phyloP scores from a whole-genome alignment of 1,140 invertebrate genomes.

The Drosophila lacertosa region DNA sequence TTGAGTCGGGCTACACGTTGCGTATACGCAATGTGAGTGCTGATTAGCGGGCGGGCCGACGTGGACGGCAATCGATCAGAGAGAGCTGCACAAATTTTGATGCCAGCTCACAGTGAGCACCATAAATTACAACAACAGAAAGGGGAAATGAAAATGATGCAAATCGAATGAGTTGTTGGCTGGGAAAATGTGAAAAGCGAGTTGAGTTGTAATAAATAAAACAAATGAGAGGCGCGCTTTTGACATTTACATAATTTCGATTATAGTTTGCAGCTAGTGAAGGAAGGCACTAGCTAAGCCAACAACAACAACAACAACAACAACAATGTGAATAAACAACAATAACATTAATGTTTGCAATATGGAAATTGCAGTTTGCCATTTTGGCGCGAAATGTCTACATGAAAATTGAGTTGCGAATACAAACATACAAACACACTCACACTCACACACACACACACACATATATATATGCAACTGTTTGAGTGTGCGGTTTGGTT shows the following conservation, averaged over 20 bases:
- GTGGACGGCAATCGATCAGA: slow-evolving; percentile 17
- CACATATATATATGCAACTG: not conserved
- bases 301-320: slow-evolving; percentile 30
- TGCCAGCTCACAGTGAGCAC: slow-evolving; percentile 13
- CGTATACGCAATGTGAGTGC: slow-evolving; percentile 40
- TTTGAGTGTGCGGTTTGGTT: slow-evolving; percentile 38
- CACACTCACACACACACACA: not conserved
- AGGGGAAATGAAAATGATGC: slow-evolving; percentile 32
- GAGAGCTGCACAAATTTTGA: slow-evolving; percentile 11
- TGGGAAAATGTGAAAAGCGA: slow-evolving; percentile 23
- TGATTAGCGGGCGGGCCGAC: slow-evolving; percentile 12
- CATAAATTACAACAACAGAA: slow-evolving; percentile 45
- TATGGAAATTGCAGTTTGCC: slow-evolving; percentile 76
- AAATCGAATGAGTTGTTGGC: slow-evolving; percentile 56
- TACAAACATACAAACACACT: not conserved
- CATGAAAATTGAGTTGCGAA: slow-evolving; percentile 73
- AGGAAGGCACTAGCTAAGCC: slow-evolving; percentile 38
- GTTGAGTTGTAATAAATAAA: slow-evolving; percentile 61
- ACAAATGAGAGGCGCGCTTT: slow-evolving; percentile 36
- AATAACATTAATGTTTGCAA: slow-evolving; percentile 53
- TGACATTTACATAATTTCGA: slow-evolving; percentile 78
- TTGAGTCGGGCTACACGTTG: slow-evolving; percentile 4
- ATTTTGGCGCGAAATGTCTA: slow-evolving; percentile 70
- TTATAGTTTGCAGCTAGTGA: slow-evolving; percentile 59
- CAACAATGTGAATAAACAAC: not conserved